These are phyloP conservation scores for Drosophila cracens DNA, from an alignment of 2,888 invertebrate genomes.

Conservation along the genomic window DNA sequence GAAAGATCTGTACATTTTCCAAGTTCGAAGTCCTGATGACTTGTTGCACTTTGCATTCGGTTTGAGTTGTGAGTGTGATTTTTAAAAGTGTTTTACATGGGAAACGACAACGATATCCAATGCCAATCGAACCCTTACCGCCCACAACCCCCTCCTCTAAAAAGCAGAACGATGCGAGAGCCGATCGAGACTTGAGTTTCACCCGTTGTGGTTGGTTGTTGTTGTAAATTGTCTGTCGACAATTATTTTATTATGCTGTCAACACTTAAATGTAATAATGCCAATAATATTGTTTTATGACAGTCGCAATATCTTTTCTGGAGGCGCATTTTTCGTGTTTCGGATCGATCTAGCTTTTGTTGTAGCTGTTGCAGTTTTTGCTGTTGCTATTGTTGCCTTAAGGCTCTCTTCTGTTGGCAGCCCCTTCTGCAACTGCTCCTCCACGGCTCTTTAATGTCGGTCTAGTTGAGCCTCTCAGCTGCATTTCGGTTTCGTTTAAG, in stretches of 20 bases:
- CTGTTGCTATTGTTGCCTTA: constrained; percentile 38
- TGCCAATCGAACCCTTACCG: neutral
- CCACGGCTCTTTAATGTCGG: constrained; percentile 74
- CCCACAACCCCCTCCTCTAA: neutral
- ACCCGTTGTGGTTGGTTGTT: constrained; percentile 49
- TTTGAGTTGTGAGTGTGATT: constrained; percentile 82
- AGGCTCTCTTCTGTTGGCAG: constrained; percentile 36
- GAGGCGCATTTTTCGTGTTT: constrained; percentile 63
- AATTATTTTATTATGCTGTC: constrained; percentile 85
- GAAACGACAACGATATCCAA: constrained; percentile 67
- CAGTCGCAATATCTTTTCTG: constrained; percentile 73
- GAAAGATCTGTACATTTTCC: constrained; percentile 72
- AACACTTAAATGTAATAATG: constrained; percentile 83
- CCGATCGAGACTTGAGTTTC: constrained; percentile 49
- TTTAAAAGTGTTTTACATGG: constrained; percentile 82
- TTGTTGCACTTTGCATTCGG: constrained; percentile 74
- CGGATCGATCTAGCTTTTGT: constrained; percentile 43
- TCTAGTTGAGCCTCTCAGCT: constrained; percentile 68
- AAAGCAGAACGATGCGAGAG: constrained; percentile 44
- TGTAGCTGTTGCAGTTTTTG: constrained; percentile 21
- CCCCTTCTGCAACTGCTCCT: constrained; percentile 27
- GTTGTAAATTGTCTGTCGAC: constrained; percentile 82
- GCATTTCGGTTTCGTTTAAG: constrained; percentile 77
- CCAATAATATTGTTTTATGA: constrained; percentile 83
- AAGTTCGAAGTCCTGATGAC: constrained; percentile 59